phyloP scores from a whole-genome alignment of 1,140 invertebrate genomes.

The Papilio machaon region DNA sequence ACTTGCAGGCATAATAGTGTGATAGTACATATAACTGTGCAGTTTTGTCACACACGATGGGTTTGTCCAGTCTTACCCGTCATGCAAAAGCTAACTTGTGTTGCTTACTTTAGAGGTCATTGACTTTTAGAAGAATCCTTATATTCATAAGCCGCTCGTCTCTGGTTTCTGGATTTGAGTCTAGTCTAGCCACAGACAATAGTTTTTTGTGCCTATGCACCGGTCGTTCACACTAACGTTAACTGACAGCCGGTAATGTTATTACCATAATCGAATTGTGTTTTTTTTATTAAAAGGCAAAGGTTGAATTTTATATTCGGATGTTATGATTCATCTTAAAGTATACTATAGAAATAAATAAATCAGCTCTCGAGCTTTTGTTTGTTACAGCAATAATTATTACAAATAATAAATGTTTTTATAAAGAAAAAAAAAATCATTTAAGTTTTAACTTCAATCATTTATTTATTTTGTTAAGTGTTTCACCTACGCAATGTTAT shows the following conservation, averaged over 20 bases:
- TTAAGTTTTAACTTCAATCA: neutral
- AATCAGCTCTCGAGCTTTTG: neutral
- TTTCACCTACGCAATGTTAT: neutral
- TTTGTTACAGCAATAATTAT: neutral
- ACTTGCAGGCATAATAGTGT: neutral
- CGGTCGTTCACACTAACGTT: conserved; percentile 31
- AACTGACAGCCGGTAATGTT: conserved; percentile 20
- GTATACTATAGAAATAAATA: neutral
- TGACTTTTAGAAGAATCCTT: conserved; percentile 18
- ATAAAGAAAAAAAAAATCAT: neutral
- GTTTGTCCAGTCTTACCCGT: neutral
- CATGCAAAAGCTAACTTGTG: neutral
- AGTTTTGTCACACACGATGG: neutral
- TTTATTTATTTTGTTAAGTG: neutral
- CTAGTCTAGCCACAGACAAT: conserved; percentile 27
- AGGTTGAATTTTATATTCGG: neutral
- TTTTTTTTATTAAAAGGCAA: neutral
- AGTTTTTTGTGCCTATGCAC: conserved; percentile 32
- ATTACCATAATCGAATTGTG: conserved; percentile 11
- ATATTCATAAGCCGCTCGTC: conserved; percentile 35
- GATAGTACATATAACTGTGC: neutral
- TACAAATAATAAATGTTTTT: neutral
- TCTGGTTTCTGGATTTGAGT: conserved; percentile 36
- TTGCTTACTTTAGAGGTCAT: conserved; percentile 3
- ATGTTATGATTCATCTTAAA: neutral